Evolutionary conservation across 2,888 invertebrate genomes (phyloP), one percentile per base, ranked within the genome.

Genomic region (Acleris laterana): DNA sequence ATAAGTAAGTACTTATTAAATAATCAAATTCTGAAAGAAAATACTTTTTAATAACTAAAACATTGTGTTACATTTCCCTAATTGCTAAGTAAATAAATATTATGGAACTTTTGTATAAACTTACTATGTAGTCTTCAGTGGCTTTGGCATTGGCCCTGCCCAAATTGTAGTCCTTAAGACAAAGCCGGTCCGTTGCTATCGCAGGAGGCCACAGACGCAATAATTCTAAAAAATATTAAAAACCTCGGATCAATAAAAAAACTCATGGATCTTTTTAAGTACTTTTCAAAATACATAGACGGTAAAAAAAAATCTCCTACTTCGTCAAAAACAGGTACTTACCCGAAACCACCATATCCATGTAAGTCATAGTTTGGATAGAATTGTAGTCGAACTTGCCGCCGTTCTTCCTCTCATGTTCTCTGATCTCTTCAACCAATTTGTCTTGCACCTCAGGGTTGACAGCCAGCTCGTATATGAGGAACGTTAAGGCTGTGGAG

Each of bases 311-410:
- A 2, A 20, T 20, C 20, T 20, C 1, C 20, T 20, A 20, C 1
- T 20, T 20, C 3, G 20, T 20, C 20, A 20, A 20, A 20, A 20
- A 20, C 20, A 20, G 20, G 20, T 20, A 2, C 20, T 3, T 20
- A 93, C 93, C 93, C 73, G 94, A 93, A 0, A 95, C 77, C 0
- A 95, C 94, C 94, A 94, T 94, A 64, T 95, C 95, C 85, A 95
- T 77, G 68, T 95, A 95, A 22, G 88, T 88, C 94, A 95, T 91
- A 38, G 85, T 87, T 64, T 92, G 86, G 0, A 95, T 79, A 0
- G 85, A 84, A 32, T 93, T 93, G 69, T 94, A 95, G 53, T 86
- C 89, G 0, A 94, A 78, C 17, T 85, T 86, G 4, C 87, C 89
- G 0, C 83, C 88, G 6, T 87, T 84, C n/a, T 87, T 85, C 0